Evolutionary conservation across 1,140 invertebrate genomes (phyloP), one percentile per base, ranked within the genome.

Genomic region (Drosophila nannoptera): DNA sequence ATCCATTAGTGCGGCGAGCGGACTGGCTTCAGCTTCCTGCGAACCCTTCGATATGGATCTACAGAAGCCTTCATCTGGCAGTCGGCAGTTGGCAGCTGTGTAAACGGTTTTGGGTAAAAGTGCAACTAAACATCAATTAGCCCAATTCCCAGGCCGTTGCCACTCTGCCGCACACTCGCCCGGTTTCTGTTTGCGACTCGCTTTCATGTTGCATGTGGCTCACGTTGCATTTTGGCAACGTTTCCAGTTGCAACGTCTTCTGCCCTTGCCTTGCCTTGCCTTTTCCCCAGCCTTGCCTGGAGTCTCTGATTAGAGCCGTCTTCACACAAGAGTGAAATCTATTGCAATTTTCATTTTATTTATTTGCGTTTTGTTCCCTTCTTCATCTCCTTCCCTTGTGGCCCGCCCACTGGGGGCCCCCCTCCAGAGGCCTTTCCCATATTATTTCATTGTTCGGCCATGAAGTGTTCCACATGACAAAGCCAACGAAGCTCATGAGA

Each of bases 61-160:
- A 35, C 59, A 50, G 77, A 59, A 66, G 56, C 29, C 53, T 60
- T 3, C 66, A 42, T 36, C 63, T 59, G 66, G 22, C 22, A 22
- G 22, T 22, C 33, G 56, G 42, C 63, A 52, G 46, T 62, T 72
- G 63, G 62, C 64, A 68, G 59, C 67, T 73, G 52, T 77, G 69
- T 78, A 80, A 84, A 77, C 78, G 78, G 72, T 72, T 78, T 80
- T 72, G 74, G 78, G 71, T 87, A 87, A 77, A 87, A 87, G 77
- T 87, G 84, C 84, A 87, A 76, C 84, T 87, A 80, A 87, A 78
- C 74, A 87, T 83, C 84, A 87, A 87, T 87, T 87, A 87, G 78
- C 84, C 84, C 77, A 87, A 73, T 87, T 87, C 84, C 83, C 78
- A 80, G 76, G 78, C 73, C 69, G 50, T 68, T 87, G 73, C 63